phyloP scores from a whole-genome alignment of 2,113 vertebrate genomes.

The Engraulis encrasicolus region DNA sequence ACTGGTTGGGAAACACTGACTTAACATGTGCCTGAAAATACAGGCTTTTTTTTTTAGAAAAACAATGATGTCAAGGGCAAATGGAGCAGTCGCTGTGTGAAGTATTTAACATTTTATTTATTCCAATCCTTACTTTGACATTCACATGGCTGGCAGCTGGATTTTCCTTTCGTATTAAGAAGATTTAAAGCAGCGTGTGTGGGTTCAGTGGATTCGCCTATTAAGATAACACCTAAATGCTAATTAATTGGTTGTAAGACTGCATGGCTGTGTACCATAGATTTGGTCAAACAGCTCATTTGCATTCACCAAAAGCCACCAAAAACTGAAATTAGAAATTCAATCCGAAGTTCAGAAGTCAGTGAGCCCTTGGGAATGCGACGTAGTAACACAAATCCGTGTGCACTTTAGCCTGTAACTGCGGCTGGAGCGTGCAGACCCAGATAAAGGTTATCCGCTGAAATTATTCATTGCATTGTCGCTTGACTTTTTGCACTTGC shows the following conservation, averaged over 20 bases:
- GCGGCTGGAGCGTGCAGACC: not conserved
- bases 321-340: constrained; percentile 7
- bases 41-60: no score
- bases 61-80: no score
- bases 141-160: no score
- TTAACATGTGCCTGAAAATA: no score
- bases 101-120: no score
- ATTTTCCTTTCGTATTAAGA: no score
- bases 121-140: no score
- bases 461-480: constrained; percentile 34
- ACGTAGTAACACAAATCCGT: not conserved
- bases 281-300: not conserved
- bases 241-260: not conserved
- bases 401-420: not conserved
- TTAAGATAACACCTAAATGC: not conserved
- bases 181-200: no score
- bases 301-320: not conserved
- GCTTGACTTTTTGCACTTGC: constrained; percentile 15
- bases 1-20: no score
- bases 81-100: no score
- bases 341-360: constrained; percentile 22
- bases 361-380: constrained; percentile 11
- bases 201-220: no score
- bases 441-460: constrained; percentile 38
- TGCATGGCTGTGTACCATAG: not conserved